Conservation (phyloP, 2,113 vertebrate species). For the Gallinago paraguaiae region DNA sequence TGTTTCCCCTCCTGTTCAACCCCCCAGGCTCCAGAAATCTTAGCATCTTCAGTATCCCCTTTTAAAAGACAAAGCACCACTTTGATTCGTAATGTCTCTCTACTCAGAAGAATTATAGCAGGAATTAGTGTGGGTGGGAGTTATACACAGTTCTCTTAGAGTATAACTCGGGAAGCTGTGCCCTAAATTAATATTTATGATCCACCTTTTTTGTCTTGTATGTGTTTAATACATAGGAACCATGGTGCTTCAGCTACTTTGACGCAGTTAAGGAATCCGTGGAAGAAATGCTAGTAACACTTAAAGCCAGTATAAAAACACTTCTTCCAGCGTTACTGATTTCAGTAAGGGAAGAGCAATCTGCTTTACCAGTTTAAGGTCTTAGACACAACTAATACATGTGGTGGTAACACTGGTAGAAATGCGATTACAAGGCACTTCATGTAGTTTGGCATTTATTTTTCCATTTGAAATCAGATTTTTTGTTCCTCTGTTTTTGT, state of each 20-base stretch:
- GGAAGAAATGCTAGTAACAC: not conserved
- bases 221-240: not conserved
- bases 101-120: not conserved
- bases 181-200: not conserved
- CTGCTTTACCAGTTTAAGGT: not conserved
- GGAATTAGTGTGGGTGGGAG: constrained; percentile 33
- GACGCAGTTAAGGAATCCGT: not conserved
- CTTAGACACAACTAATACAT: not conserved
- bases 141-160: not conserved
- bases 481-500: not conserved
- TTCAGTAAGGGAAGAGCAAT: not conserved
- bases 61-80: not conserved
- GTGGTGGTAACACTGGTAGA: not conserved
- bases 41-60: not conserved
- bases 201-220: not conserved
- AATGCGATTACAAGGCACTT: not conserved
- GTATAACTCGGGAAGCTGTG: not conserved
- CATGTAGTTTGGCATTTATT: not conserved
- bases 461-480: not conserved
- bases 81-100: not conserved
- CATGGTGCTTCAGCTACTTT: not conserved
- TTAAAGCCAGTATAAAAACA: not conserved
- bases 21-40: not conserved
- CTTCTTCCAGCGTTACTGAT: not conserved
- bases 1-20: not conserved